Evolutionary conservation across 2,888 invertebrate genomes (phyloP).

Genomic region (Amphipyra berbera): DNA sequence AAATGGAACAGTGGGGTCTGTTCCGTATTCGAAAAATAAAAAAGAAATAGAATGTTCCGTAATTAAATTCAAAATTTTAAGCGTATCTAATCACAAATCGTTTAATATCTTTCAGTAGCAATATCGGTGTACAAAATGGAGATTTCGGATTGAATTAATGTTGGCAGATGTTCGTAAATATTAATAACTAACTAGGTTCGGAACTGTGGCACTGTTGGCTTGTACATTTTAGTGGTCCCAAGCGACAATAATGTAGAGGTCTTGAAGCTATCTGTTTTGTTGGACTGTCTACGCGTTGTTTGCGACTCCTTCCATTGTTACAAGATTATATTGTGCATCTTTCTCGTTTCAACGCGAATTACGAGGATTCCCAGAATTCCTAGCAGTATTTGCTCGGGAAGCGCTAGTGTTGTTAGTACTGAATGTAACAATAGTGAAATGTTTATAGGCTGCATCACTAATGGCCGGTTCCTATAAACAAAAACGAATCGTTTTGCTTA

Average conservation of each 20-base stretch:
- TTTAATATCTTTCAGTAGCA: conserved; percentile 64
- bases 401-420: conserved; percentile 10
- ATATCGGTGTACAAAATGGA: conserved; percentile 62
- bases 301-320: conserved; percentile 24
- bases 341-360: conserved; percentile 13
- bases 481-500: too few relatives aligned
- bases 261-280: conserved; percentile 33
- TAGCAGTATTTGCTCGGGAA: conserved; percentile 4
- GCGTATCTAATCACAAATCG: conserved; percentile 64
- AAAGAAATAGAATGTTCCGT: conserved; percentile 60
- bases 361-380: conserved; percentile 29
- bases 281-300: conserved; percentile 22
- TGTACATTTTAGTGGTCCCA: conserved; percentile 49
- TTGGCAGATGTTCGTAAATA: conserved; percentile 64
- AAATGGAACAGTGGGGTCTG: conserved; percentile 52
- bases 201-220: conserved; percentile 29
- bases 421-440: neutral
- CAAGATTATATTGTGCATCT: conserved; percentile 17
- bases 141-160: conserved; percentile 60
- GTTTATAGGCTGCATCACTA: too few relatives aligned
- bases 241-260: conserved; percentile 43
- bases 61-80: conserved; percentile 62
- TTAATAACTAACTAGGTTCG: conserved; percentile 53
- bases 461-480: too few relatives aligned
- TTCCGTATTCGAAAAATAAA: conserved; percentile 37